Base-by-base conservation (phyloP, 2,113 vertebrate genomes). In the Syngnathoides biaculeatus region DNA sequence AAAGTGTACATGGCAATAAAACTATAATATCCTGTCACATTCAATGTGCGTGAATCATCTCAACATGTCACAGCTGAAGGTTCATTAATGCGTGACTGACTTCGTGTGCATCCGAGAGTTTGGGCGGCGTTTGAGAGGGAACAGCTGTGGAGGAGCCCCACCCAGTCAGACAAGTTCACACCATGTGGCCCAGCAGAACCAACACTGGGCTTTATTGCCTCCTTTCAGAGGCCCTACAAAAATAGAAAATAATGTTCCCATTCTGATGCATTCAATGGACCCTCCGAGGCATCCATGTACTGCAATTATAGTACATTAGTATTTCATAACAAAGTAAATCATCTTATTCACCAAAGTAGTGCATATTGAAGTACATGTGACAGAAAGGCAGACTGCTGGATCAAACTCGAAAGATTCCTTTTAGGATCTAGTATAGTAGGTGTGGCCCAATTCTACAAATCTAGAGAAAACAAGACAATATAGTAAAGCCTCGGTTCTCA, bases 111-210 rank as follows among this genome's bases (percentile, higher is more conserved):
- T 2, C 60, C 60, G n/a, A 26, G 3, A 62, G 26, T 24, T 20
- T 7, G 53, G 58, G 14, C 57, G 66, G 42, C 71, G 61, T 78
- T 24, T 14, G 68, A 82, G 57, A 42, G 68, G 65, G 72, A 85
- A 69, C 77, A 85, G 78, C 87, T 85, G 79, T 57, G 67, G 79
- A 83, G 70, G 71, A 84, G 77, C 88, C 85, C 50, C 88, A 84
- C 88, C 88, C 87, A 81, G 80, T 59, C 72, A 65, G 60, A 59
- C 62, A 60, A 72, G 48, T 76, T 64, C 69, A 79, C 72, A 79
- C 77, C 79, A 81, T 58, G 59, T 77, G 78, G 73, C 84, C 71
- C 78, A 83, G 87, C 87, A 88, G 88, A 83, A 74, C 85, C 83
- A 87, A 79, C 84, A 85, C 67, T 50, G 64, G 50, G 19, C 64